phyloP scores from a whole-genome alignment of 1,140 invertebrate genomes.

The Achatina immaculata region DNA sequence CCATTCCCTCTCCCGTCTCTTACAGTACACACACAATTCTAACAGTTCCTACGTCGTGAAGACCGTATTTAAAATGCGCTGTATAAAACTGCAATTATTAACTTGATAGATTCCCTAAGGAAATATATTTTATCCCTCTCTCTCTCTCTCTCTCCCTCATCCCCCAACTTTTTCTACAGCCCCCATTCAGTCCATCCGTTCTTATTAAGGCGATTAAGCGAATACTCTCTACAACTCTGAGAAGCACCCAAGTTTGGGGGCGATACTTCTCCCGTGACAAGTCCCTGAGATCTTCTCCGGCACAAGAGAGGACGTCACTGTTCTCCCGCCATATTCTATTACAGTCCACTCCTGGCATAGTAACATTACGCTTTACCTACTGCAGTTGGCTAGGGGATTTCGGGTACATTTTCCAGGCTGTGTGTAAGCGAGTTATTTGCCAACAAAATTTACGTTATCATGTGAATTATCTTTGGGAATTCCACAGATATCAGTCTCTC shows the following conservation, averaged over 20 bases:
- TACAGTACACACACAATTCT: no score
- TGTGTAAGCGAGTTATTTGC: no score
- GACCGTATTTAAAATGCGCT: no score
- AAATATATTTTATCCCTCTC: background rate
- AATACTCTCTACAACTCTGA: background rate
- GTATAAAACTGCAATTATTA: no score
- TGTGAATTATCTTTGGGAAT: no score
- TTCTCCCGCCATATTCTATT: background rate
- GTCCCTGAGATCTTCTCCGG: background rate
- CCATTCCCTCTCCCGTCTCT: no score
- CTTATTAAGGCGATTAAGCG: constrained; percentile 3
- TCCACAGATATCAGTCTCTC: no score
- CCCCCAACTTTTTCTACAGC: no score
- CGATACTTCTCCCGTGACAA: constrained; percentile 1
- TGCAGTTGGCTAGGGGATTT: background rate
- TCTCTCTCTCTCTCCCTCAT: background rate
- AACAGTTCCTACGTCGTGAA: no score
- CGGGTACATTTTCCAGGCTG: no score
- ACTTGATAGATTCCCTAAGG: background rate
- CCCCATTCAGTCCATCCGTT: background rate
- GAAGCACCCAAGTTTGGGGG: background rate
- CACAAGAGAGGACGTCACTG: background rate
- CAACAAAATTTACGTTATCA: no score
- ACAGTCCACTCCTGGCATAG: no score
- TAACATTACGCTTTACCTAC: background rate